Conservation (phyloP, 2,113 vertebrate genomes). For the Campylomormyrus numenius region DNA sequence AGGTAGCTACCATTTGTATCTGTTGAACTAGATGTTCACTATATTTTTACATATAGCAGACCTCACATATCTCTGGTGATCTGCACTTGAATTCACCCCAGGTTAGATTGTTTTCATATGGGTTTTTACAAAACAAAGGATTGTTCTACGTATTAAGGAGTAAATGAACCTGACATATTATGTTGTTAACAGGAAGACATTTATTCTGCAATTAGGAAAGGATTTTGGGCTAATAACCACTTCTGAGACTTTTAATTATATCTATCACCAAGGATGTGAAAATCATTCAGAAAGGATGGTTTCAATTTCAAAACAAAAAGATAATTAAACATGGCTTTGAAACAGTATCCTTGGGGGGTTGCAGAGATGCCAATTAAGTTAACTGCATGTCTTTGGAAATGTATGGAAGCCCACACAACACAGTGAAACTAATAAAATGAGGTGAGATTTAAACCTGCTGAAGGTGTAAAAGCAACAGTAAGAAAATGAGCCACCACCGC, state of each 20-base stretch:
- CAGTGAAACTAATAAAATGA: background rate
- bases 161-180: constrained; percentile 34
- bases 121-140: constrained; percentile 28
- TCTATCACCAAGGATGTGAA: background rate
- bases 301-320: background rate
- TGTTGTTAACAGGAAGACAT: constrained; percentile 35
- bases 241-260: background rate
- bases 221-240: background rate
- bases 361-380: background rate
- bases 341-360: background rate
- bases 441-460: background rate
- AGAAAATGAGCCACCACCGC: background rate
- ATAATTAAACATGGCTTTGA: background rate
- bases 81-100: background rate
- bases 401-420: background rate
- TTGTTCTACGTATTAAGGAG: constrained; percentile 35
- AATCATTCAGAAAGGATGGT: background rate
- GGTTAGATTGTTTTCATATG: constrained; percentile 48
- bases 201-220: background rate
- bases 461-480: background rate
- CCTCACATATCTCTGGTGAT: background rate
- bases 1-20: background rate
- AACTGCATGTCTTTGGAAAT: background rate
- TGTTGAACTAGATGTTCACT: background rate
- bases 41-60: background rate